Percentiles rank a stretch among this genome's conserved stretches.
phyloP scores from a whole-genome alignment of 2,888 invertebrate genomes.

The Unio delphinus region DNA sequence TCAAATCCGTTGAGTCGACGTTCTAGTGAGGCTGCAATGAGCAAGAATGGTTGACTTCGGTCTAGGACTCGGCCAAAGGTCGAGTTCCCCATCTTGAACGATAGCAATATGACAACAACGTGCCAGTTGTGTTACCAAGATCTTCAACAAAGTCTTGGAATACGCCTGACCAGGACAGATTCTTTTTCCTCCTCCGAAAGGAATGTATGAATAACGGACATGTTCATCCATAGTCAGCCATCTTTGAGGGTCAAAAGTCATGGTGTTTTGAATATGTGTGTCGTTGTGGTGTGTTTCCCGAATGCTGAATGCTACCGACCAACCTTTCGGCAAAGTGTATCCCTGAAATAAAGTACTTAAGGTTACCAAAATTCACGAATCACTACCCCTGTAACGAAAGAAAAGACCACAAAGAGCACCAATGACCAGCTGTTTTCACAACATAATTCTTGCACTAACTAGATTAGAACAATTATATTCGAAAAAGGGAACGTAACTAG shows the following conservation, averaged over 20 bases:
- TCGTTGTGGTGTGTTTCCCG: constrained; percentile 57
- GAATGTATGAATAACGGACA: constrained; percentile 45
- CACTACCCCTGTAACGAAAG: no score
- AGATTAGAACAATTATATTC: no score
- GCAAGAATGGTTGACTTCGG: constrained; percentile 11
- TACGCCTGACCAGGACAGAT: constrained; percentile 62
- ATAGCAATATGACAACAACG: constrained; percentile 43
- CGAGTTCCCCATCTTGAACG: constrained; percentile 38
- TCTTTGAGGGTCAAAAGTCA: constrained; percentile 27
- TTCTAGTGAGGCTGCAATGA: no score
- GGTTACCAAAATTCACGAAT: no score
- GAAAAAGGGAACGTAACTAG: no score
- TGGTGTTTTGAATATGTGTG: constrained; percentile 10
- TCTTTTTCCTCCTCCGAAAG: constrained; percentile 61
- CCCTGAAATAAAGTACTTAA: constrained; percentile 45
- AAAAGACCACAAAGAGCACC: no score
- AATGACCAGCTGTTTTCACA: no score
- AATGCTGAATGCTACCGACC: constrained; percentile 56
- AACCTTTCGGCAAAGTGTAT: constrained; percentile 63
- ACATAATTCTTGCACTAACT: no score
- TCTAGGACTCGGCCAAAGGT: constrained; percentile 35
- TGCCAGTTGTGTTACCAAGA: constrained; percentile 56
- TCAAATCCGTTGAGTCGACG: no score
- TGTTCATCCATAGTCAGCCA: constrained; percentile 18
- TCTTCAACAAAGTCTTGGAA: constrained; percentile 53